Conservation (phyloP, 2,113 vertebrate species). For the Anas platyrhynchos region DNA sequence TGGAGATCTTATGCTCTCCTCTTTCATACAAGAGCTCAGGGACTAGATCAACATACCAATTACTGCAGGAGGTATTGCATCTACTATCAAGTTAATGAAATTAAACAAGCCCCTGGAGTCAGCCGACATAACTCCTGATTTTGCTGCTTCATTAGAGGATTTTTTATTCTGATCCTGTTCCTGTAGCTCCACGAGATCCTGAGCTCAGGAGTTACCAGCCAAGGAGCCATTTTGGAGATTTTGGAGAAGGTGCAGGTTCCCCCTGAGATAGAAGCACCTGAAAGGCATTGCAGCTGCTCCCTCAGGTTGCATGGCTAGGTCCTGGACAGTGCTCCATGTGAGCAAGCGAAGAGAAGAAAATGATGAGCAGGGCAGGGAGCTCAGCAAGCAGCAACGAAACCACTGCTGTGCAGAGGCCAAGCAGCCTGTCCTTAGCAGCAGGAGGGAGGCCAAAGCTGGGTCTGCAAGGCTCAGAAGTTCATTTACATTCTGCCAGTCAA, state of each 20-base stretch:
- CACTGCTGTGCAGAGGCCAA: background rate
- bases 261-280: background rate
- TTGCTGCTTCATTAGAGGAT: slow-evolving; percentile 57
- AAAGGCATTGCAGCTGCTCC: background rate
- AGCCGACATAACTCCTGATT: slow-evolving; percentile 2
- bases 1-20: slow-evolving; percentile 33
- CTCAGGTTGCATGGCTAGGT: background rate
- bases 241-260: background rate
- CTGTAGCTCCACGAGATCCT: slow-evolving; percentile 9
- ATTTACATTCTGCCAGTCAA: background rate
- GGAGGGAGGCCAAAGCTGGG: background rate
- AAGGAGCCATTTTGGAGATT: background rate
- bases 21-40: slow-evolving; percentile 42
- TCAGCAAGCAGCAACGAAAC: background rate
- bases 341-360: background rate
- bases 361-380: background rate
- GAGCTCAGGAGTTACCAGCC: background rate
- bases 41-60: slow-evolving; percentile 60
- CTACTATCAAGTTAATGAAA: slow-evolving; percentile 69
- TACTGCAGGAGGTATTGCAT: slow-evolving; percentile 56
- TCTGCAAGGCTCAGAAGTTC: background rate
- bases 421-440: background rate
- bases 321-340: background rate
- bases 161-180: slow-evolving; percentile 60
- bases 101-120: slow-evolving; percentile 57